Conservation (phyloP, 2,113 vertebrate species). For the Leptocoma aspasia region DNA sequence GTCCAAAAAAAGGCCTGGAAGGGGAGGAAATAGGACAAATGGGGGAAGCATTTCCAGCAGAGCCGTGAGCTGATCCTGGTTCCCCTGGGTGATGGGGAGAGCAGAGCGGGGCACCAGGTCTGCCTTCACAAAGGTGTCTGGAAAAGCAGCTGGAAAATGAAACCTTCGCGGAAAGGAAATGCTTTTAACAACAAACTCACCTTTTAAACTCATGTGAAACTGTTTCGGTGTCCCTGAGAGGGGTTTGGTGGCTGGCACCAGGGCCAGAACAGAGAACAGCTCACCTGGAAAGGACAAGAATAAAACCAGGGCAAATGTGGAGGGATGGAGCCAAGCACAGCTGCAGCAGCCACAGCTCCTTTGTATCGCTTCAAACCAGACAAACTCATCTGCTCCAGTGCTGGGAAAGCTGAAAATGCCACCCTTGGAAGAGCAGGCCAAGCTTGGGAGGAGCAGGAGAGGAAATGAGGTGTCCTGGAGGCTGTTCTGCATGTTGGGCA, state of each 20-base stretch:
- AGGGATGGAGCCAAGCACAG: background rate
- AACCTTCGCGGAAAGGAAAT: background rate
- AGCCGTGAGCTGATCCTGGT: rapidly evolving
- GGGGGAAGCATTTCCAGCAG: background rate
- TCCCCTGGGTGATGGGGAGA: background rate
- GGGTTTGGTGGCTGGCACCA: background rate
- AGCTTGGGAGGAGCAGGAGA: background rate
- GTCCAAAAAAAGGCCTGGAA: background rate
- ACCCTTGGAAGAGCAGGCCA: background rate
- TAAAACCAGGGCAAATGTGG: background rate
- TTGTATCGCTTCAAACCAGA: background rate
- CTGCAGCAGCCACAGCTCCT: background rate
- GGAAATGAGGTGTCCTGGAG: background rate
- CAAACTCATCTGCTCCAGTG: background rate
- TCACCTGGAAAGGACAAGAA: background rate
- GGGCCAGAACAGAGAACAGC: background rate
- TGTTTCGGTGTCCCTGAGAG: background rate
- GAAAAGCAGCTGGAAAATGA: background rate
- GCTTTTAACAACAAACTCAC: background rate
- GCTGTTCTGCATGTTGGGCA: rapidly evolving
- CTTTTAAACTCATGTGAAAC: background rate
- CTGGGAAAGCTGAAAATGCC: background rate
- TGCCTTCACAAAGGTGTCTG: background rate
- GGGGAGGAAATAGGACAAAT: background rate
- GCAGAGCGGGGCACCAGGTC: rapidly evolving